Conservation (phyloP, 2,797 vertebrate genomes). For the Aotus griseimembra region DNA sequence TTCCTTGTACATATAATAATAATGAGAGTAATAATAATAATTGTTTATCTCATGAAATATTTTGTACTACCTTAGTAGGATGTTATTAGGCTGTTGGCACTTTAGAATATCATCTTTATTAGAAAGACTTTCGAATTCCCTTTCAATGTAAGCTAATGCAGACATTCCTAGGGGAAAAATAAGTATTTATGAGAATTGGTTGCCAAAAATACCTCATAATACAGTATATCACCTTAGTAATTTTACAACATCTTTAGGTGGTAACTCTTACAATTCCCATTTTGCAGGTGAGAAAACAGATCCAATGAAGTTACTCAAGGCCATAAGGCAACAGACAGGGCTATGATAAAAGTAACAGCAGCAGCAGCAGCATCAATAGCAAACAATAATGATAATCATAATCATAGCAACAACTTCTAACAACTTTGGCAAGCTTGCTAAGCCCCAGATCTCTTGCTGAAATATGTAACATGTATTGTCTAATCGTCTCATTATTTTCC, state of each 20-base stretch:
- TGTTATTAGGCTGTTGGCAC: not conserved
- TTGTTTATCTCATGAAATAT: not conserved
- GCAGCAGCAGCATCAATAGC: not conserved
- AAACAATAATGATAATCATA: not conserved
- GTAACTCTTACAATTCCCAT: not conserved
- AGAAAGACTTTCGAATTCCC: not conserved
- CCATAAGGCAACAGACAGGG: not conserved
- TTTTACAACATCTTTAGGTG: not conserved
- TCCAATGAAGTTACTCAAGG: not conserved
- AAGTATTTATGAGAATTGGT: not conserved
- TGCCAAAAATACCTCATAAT: not conserved
- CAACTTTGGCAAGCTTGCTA: not conserved
- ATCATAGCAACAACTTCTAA: not conserved
- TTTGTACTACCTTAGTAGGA: not conserved
- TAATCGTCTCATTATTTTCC: not conserved
- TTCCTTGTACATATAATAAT: not conserved
- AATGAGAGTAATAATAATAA: not conserved
- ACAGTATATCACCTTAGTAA: accelerated
- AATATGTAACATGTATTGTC: not conserved
- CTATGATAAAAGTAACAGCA: not conserved
- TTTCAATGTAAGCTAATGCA: not conserved
- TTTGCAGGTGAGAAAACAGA: not conserved
- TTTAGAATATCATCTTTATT: not conserved
- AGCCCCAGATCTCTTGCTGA: not conserved
- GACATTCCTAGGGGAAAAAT: not conserved